phyloP scores from a whole-genome alignment of 2,888 invertebrate genomes.

The Cantharis lateralis region DNA sequence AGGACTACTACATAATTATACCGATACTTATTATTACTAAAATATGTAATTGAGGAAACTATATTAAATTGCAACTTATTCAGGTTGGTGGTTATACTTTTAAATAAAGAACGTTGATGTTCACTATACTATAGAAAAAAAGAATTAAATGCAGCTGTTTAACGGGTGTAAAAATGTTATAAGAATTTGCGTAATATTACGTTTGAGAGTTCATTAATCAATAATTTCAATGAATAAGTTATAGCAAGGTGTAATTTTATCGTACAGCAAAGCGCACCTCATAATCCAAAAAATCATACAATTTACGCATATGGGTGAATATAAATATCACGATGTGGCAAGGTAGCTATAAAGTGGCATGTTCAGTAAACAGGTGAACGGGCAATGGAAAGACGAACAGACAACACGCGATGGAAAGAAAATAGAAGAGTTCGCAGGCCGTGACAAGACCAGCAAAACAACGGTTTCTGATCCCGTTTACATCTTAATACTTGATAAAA shows the following conservation, averaged over 20 bases:
- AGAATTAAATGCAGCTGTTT: not conserved
- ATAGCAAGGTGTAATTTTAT: slow-evolving; percentile 22
- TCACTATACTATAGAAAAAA: not conserved
- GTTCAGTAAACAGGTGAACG: slow-evolving; percentile 36
- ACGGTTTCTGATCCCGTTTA: slow-evolving; percentile 38
- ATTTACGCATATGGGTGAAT: slow-evolving; percentile 34
- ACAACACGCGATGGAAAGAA: slow-evolving; percentile 37
- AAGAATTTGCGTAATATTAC: slow-evolving; percentile 7
- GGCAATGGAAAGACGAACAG: slow-evolving; percentile 35
- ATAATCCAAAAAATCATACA: slow-evolving; percentile 16
- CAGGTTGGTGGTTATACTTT: not conserved
- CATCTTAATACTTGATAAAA: not conserved
- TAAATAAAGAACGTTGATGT: not conserved
- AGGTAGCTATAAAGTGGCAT: slow-evolving; percentile 39
- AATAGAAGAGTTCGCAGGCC: slow-evolving; percentile 31
- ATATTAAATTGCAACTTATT: not conserved
- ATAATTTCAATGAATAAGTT: slow-evolving; percentile 7
- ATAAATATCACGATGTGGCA: slow-evolving; percentile 39
- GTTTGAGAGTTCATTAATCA: slow-evolving; percentile 7
- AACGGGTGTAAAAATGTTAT: not conserved
- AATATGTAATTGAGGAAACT: not conserved
- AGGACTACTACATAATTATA: not conserved
- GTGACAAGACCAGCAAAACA: slow-evolving; percentile 36
- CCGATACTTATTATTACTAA: not conserved
- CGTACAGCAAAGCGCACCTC: slow-evolving; percentile 18